Evolutionary conservation across 2,113 vertebrate species (phyloP).

Genomic region (Pachycephala philippinensis): DNA sequence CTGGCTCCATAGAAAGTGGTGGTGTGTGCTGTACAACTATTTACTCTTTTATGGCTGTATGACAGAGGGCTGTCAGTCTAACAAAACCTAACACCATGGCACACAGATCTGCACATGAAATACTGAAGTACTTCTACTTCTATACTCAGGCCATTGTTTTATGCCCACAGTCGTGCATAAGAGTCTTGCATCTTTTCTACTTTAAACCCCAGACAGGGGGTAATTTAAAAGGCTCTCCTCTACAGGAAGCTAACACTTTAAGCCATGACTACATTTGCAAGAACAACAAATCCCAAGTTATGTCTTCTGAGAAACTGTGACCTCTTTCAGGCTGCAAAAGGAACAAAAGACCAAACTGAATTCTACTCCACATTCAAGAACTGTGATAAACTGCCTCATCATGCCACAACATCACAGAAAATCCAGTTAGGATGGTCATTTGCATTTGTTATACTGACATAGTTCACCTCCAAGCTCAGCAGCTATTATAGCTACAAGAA

Average conservation of each 20-base stretch:
- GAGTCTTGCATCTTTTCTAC: background rate
- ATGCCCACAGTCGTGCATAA: accelerated
- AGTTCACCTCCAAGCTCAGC: background rate
- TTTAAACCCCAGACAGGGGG: background rate
- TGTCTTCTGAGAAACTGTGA: background rate
- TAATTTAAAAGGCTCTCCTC: background rate
- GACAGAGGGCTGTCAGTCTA: background rate
- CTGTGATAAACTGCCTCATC: background rate
- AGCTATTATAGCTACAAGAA: background rate
- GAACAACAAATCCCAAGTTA: background rate
- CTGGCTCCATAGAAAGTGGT: background rate
- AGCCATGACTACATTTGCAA: background rate
- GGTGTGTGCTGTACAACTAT: background rate
- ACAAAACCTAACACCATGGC: background rate
- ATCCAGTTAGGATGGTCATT: background rate
- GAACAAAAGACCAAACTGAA: background rate
- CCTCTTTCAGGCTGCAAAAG: background rate
- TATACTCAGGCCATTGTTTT: background rate
- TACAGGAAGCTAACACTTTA: background rate
- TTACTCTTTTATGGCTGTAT: background rate
- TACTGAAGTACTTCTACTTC: background rate
- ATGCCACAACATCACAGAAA: background rate
- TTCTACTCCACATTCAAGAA: background rate
- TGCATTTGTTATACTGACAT: background rate
- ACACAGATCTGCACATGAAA: background rate